phyloP scores from a whole-genome alignment of 2,113 vertebrate species.

The Gavialis gangeticus region DNA sequence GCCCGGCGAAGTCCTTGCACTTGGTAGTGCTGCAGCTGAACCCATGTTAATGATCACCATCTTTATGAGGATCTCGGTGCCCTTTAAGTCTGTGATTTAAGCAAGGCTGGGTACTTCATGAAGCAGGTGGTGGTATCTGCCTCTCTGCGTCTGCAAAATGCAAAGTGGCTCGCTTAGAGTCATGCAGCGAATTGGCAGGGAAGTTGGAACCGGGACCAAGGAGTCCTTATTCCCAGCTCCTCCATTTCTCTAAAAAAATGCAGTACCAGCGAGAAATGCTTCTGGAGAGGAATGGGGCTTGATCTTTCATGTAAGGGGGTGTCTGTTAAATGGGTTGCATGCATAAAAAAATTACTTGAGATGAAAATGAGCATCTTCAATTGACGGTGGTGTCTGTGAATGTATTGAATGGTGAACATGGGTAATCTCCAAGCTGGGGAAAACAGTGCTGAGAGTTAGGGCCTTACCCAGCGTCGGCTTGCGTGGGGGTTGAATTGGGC shows the following conservation, averaged over 20 bases:
- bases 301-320: background rate
- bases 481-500: background rate
- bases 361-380: background rate
- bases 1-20: background rate
- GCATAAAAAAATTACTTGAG: background rate
- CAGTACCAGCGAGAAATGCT: background rate
- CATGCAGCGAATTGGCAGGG: background rate
- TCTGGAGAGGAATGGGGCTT: background rate
- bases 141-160: background rate
- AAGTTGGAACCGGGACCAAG: background rate
- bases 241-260: fast-evolving
- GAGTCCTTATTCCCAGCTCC: background rate
- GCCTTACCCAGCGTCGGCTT: too few relatives aligned
- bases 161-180: background rate
- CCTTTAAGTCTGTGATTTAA: background rate
- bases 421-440: too few relatives aligned
- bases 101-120: background rate
- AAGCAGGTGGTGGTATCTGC: fast-evolving
- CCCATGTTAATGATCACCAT: background rate
- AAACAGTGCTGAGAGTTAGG: background rate
- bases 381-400: background rate
- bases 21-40: background rate
- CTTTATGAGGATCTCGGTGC: background rate
- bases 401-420: background rate
- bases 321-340: background rate